Evolutionary conservation across 92 coral and sea anemone species (phyloP).

Genomic region (Montipora capitata): DNA sequence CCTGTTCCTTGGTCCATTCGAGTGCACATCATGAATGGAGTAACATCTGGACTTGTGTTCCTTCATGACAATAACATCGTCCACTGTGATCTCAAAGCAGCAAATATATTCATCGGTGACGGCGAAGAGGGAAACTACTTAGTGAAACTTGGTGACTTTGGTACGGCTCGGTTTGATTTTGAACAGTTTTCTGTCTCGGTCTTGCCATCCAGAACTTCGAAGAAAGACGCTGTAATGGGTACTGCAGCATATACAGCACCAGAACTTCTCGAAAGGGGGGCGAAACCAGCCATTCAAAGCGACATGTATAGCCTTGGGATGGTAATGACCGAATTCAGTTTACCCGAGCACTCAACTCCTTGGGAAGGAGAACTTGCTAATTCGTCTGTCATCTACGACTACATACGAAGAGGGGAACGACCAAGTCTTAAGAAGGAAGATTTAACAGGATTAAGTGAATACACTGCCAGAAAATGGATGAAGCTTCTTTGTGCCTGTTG

Average conservation of each 20-base stretch:
- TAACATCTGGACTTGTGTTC: constrained; percentile 30
- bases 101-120: constrained; percentile 60
- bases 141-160: constrained; percentile 66
- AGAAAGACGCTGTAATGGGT: no score
- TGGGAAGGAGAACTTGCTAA: no score
- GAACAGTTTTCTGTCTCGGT: constrained; percentile 53
- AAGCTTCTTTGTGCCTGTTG: constrained; percentile 37
- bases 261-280: no score
- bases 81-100: constrained; percentile 59
- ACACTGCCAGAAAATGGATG: constrained; percentile 34
- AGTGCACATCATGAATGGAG: constrained; percentile 28
- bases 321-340: background rate
- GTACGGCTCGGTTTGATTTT: constrained; percentile 46
- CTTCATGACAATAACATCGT: constrained; percentile 29
- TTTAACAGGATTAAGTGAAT: constrained; percentile 6
- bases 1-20: constrained; percentile 29
- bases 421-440: constrained; percentile 30
- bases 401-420: constrained; percentile 46
- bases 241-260: no score
- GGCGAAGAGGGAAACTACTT: constrained; percentile 23
- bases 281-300: no score
- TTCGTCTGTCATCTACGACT: background rate
- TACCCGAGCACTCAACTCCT: constrained; percentile 37
- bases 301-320: no score
- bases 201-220: background rate